These are phyloP conservation scores for Poecilobothrus nobilitatus DNA, from an alignment of 2,888 invertebrate genomes.

Conservation along the genomic window DNA sequence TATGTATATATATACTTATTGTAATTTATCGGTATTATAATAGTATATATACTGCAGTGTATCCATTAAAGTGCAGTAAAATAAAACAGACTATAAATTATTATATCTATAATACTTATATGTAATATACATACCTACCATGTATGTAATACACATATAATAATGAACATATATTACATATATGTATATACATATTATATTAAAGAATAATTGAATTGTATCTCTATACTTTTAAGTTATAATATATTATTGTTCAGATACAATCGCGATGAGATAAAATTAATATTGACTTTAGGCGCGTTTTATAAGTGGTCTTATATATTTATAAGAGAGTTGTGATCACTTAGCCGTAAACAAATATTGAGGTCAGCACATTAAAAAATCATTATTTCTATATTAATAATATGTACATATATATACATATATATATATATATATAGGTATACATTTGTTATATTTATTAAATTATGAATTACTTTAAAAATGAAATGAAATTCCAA, in stretches of 20 bases:
- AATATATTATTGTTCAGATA: not conserved
- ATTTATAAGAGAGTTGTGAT: not conserved
- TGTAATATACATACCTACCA: too few relatives aligned
- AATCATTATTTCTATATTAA: not conserved
- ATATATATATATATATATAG: not conserved
- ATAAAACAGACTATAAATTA: too few relatives aligned
- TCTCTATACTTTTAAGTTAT: not conserved
- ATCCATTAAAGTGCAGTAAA: too few relatives aligned
- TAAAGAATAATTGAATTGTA: not conserved
- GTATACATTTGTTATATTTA: too few relatives aligned
- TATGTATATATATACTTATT: too few relatives aligned
- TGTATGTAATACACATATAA: too few relatives aligned
- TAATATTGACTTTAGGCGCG: slow-evolving; percentile 3
- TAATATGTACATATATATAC: not conserved
- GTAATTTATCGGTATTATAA: too few relatives aligned
- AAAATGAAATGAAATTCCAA: too few relatives aligned
- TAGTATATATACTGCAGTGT: too few relatives aligned
- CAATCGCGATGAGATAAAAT: not conserved
- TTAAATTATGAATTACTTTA: too few relatives aligned
- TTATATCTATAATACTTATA: too few relatives aligned
- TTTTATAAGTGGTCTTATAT: slow-evolving; percentile 3
- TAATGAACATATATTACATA: not conserved
- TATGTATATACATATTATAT: not conserved
- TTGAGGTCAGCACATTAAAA: slow-evolving; percentile 6
- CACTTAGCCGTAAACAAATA: slow-evolving; percentile 1